Conservation (phyloP, 2,797 vertebrate species). For the Peromyscus attwateri region DNA sequence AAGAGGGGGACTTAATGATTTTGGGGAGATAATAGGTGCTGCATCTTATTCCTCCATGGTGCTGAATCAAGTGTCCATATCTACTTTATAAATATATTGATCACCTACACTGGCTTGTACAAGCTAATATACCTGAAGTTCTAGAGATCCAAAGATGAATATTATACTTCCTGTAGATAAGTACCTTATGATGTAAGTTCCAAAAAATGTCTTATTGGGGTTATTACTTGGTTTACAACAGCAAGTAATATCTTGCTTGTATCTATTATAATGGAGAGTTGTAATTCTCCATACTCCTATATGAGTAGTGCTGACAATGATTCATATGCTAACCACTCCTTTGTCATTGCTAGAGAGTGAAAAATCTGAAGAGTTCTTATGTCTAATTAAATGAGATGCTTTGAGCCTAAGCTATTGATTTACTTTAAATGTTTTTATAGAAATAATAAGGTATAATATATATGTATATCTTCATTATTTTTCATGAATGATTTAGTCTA, state of each 20-base stretch:
- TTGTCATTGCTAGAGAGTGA: background rate
- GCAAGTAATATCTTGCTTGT: background rate
- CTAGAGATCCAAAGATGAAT: background rate
- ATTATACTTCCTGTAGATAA: background rate
- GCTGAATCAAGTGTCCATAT: background rate
- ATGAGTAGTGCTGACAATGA: background rate
- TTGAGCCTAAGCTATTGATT: background rate
- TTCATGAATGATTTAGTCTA: background rate
- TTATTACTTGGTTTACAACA: conserved; percentile 26
- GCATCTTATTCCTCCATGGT: background rate
- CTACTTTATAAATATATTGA: conserved; percentile 16
- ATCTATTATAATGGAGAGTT: background rate
- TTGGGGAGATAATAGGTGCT: background rate
- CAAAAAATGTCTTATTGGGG: background rate
- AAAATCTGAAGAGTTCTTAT: conserved; percentile 9
- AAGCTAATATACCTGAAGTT: background rate
- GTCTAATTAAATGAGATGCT: background rate
- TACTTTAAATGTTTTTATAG: background rate
- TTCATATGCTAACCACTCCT: background rate
- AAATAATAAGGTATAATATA: background rate
- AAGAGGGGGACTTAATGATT: background rate
- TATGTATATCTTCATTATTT: background rate
- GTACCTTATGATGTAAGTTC: background rate
- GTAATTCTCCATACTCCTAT: background rate
- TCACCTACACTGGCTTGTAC: background rate